phyloP scores from a whole-genome alignment of 2,888 invertebrate species.

The Crossocerus cetratus region DNA sequence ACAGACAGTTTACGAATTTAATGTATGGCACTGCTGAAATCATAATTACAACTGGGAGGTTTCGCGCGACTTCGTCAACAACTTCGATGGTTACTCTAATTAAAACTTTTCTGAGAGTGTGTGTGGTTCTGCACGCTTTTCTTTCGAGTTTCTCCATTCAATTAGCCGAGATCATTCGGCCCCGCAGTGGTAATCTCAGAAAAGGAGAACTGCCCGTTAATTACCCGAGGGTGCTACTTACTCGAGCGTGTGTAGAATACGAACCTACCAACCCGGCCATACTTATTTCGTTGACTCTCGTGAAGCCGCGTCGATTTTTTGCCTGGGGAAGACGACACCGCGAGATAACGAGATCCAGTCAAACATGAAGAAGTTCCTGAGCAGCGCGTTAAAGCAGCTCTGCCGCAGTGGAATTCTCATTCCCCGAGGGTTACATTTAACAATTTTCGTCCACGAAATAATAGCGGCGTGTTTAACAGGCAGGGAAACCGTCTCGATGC shows the following conservation, averaged over 20 bases:
- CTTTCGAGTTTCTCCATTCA: not conserved
- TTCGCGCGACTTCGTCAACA: not conserved
- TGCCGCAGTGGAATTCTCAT: too few species aligned
- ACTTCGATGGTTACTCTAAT: not conserved
- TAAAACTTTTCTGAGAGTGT: too few species aligned
- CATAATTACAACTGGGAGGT: not conserved
- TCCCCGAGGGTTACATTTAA: too few species aligned
- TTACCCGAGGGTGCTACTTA: not conserved
- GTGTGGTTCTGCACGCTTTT: not conserved
- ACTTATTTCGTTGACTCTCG: too few species aligned
- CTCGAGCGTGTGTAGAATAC: not conserved
- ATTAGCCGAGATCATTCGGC: not conserved
- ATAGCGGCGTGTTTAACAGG: not conserved
- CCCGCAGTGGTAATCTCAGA: not conserved
- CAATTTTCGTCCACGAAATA: too few species aligned
- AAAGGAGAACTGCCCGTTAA: not conserved
- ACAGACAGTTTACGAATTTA: conserved; percentile 1
- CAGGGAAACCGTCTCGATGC: conserved; percentile 7
- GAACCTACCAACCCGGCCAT: not conserved
- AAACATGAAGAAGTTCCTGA: not conserved
- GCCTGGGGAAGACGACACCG: not conserved
- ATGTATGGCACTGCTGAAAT: conserved; percentile 1
- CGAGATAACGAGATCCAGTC: not conserved
- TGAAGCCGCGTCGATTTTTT: not conserved
- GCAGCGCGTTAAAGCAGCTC: too few species aligned